Base-by-base conservation (phyloP, 1,140 invertebrate species). In the Calliphora vicina region DNA sequence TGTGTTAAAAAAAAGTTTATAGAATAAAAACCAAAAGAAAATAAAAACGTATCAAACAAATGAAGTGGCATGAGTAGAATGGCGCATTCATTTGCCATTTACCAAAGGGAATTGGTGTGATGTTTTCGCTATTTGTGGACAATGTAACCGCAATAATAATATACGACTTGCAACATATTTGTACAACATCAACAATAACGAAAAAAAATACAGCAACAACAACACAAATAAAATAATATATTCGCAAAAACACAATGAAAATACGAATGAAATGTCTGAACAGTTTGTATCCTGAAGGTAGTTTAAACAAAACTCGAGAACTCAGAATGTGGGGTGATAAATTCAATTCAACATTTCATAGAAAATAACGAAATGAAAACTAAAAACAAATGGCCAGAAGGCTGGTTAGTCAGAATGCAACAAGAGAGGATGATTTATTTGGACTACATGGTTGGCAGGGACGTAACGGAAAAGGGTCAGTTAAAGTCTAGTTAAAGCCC, bases 301-400 rank as follows among this genome's bases (percentile, higher is more conserved):
- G 42, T 45, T 6, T 27, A 78, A 23, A 43, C 20, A 43, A 43
- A 9, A 78, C n/a, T 3, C 12, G 29, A 42, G n/a, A 76, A 76
- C 27, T 9, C n/a, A 76, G 5, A 76, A 27, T 15, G 17, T 29
- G 29, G 61, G 23, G 20, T 23, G 74, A 43, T 23, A 45, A 25
- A 78, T 45, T 78, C 20, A 23, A 78, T 78, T 78, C 74, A 78
- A 25, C 61, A 67, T 67, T 67, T 67, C 23, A 23, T 67, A 67
- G 23, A 25, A 20, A n/a, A n/a, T n/a, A n/a, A 67, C 8, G n/a
- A 67, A 67, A 67, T 8, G 6, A 67, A 20, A 67, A 25, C n/a
- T 25, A 67, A 57, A 67, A 67, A 9, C 25, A 67, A 67, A 67
- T 67, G 61, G 8, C 61, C 61, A 10, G 1, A 67, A 67, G 61